phyloP scores from a whole-genome alignment of 2,888 invertebrate species.

The Neoscelio sp. region DNA sequence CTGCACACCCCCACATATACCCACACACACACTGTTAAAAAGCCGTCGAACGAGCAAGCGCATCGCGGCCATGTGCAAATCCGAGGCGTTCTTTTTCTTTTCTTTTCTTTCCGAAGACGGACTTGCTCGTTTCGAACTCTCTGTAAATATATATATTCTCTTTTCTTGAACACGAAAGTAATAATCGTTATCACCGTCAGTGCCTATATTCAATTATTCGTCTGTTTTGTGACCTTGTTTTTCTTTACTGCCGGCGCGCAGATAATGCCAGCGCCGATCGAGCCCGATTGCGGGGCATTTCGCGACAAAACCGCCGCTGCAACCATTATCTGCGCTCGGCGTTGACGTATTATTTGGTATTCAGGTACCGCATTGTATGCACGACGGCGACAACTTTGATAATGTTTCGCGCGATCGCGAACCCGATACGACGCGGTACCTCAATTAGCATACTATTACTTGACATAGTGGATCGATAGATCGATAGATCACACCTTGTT shows the following conservation, averaged over 20 bases:
- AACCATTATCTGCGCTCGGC: constrained; percentile 27
- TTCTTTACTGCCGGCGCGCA: constrained; percentile 64
- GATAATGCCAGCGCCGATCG: constrained; percentile 44
- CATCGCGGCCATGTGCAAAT: too few relatives aligned
- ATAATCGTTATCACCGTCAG: constrained; percentile 70
- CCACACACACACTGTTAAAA: too few relatives aligned
- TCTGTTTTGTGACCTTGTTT: constrained; percentile 67
- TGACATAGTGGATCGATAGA: constrained; percentile 66
- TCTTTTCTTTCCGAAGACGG: neutral
- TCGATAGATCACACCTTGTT: constrained; percentile 60
- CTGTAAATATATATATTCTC: constrained; percentile 59
- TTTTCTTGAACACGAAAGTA: constrained; percentile 66
- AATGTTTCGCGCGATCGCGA: neutral
- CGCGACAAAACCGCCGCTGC: neutral
- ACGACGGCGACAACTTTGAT: neutral
- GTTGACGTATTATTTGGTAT: constrained; percentile 36
- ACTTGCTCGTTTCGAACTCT: constrained; percentile 33
- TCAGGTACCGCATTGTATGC: constrained; percentile 38
- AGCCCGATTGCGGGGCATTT: neutral
- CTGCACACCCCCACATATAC: constrained; percentile 44
- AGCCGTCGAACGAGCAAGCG: constrained; percentile 23
- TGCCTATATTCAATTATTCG: constrained; percentile 68
- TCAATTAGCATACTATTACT: constrained; percentile 52
- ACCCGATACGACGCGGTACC: constrained; percentile 23
- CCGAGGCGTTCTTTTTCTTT: too few relatives aligned